These are phyloP conservation scores for Percina caprodes DNA, from an alignment of 2,113 vertebrate genomes.

Conservation along the genomic window DNA sequence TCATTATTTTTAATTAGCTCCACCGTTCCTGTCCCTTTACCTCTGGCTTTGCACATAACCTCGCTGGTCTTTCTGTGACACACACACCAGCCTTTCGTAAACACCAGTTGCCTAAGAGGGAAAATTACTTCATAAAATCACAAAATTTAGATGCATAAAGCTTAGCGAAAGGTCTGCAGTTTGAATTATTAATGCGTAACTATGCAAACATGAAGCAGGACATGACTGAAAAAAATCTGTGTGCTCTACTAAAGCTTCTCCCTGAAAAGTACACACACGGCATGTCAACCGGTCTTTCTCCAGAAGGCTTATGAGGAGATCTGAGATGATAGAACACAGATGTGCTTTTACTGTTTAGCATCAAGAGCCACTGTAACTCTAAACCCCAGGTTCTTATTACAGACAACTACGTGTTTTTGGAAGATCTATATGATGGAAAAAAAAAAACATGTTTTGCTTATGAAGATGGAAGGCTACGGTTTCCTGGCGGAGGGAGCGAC, in stretches of 20 bases:
- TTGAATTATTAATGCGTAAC: conserved; percentile 6
- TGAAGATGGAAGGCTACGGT: conserved; percentile 50
- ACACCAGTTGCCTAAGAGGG: not conserved
- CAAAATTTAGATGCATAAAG: not conserved
- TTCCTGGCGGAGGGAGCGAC: conserved; percentile 45
- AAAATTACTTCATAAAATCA: conserved; percentile 5
- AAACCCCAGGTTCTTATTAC: conserved; percentile 47
- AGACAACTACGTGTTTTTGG: conserved; percentile 59
- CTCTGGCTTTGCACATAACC: not conserved
- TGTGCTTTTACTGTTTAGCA: conserved; percentile 61
- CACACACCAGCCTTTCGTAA: not conserved
- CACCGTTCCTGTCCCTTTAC: not conserved
- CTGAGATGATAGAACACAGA: conserved; percentile 74
- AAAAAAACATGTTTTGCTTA: conserved; percentile 48
- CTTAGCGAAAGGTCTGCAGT: not conserved
- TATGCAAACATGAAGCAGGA: conserved; percentile 11
- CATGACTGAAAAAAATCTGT: not conserved
- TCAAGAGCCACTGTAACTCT: conserved; percentile 42
- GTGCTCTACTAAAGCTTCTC: conserved; percentile 8
- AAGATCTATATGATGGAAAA: conserved; percentile 71
- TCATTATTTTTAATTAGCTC: not conserved
- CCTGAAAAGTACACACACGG: conserved; percentile 27
- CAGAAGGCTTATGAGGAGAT: conserved; percentile 45
- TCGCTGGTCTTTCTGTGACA: not conserved
- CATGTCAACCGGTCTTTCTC: conserved; percentile 17